Base-by-base conservation (phyloP, 2,797 vertebrate genomes). In the Australoheros facetus region DNA sequence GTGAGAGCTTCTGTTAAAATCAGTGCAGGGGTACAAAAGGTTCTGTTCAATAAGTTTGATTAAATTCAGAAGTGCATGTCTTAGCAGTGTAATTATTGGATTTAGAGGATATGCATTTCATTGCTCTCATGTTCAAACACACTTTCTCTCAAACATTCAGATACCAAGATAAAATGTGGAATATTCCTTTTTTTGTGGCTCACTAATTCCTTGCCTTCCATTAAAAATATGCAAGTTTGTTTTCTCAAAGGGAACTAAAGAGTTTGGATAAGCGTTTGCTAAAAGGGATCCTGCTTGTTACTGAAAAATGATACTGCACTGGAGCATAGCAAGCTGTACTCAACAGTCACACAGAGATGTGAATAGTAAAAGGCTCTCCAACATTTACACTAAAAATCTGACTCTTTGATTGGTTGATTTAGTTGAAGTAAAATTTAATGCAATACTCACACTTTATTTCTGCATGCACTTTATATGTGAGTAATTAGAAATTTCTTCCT, bases 251-350 rank as follows among this genome's bases (percentile, higher is more conserved):
- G 53, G 56, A 79, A 74, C 26, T 60, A 28, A 75, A 74, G 39
- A 55, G 55, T 69, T 39, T 4, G 73, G 78, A 85, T 87, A 82
- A 72, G 10, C 42, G 82, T 84, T 75, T 60, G 48, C 58, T 62
- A 48, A 73, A 82, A 79, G 48, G 34, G 14, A 75, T 71, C 6
- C 14, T 28, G 56, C 54, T 77, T 69, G 56, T 23, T 42, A 11
- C 23, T 71, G 51, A 80, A 73, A 73, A 76, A 19, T 37, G 73
- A 89, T 83, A 73, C 78, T 76, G 79, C n/a, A 71, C 60, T 57
- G 32, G 48, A 77, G 37, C 39, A 78, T 42, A 71, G 59, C 28
- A 32, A 66, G 55, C 30, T 32, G 54, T 56, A 48, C 34, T 66
- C 54, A 21, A 37, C 62, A 51, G 21, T 58, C 37, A 57, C 51